phyloP scores from a whole-genome alignment of 2,888 invertebrate genomes.

The Macaria notata region DNA sequence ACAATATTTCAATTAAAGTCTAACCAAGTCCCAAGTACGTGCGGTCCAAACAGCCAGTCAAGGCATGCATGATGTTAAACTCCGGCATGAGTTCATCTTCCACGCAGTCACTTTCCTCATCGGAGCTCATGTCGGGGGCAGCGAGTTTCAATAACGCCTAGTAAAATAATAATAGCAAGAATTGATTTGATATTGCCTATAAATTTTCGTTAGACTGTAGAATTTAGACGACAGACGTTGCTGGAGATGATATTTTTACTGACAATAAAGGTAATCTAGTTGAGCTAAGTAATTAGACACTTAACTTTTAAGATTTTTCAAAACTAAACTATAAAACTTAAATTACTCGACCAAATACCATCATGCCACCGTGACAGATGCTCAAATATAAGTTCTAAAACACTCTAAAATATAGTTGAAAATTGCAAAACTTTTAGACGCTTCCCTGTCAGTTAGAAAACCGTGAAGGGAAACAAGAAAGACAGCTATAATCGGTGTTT shows the following conservation, averaged over 20 bases:
- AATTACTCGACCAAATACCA: slow-evolving; percentile 2
- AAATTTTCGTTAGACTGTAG: background rate
- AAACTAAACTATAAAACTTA: background rate
- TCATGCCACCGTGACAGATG: background rate
- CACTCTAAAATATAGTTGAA: slow-evolving; percentile 1
- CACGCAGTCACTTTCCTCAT: slow-evolving; percentile 47
- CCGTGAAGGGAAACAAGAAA: slow-evolving; percentile 27
- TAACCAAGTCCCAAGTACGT: slow-evolving; percentile 21
- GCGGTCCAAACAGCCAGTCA: slow-evolving; percentile 60
- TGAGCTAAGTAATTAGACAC: background rate
- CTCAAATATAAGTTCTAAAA: background rate
- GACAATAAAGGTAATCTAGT: background rate
- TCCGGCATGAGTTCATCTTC: slow-evolving; percentile 62
- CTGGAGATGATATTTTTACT: background rate
- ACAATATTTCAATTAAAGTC: no score
- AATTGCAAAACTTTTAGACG: slow-evolving; percentile 2
- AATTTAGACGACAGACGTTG: background rate
- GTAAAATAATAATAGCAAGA: slow-evolving; percentile 55
- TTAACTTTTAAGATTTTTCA: background rate
- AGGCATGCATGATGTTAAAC: slow-evolving; percentile 59
- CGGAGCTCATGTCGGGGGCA: slow-evolving; percentile 68
- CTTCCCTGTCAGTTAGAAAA: slow-evolving; percentile 11
- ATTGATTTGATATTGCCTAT: background rate
- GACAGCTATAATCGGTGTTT: slow-evolving; percentile 29
- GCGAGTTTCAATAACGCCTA: slow-evolving; percentile 74